A percentile compares a stretch with the other conserved stretches of the same genome.
Evolutionary conservation across 2,888 invertebrate genomes (phyloP).

Genomic region (Orchesellides sinensis): DNA sequence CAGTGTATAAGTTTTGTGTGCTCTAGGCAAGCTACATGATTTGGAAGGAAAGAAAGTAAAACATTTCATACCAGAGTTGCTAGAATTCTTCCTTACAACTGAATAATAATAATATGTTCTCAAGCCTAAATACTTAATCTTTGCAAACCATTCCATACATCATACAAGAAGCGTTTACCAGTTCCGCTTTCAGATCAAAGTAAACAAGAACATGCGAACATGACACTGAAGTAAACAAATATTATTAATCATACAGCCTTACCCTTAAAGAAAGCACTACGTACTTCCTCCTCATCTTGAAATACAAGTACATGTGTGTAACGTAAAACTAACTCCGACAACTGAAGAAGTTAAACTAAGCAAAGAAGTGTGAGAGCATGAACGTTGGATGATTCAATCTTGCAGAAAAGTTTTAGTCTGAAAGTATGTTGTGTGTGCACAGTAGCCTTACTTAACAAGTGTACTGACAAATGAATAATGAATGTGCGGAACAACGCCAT

Average conservation of each 20-base stretch:
- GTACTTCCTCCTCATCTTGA: background rate
- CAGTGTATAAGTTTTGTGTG: background rate
- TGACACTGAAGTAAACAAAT: slow-evolving; percentile 33
- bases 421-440: background rate
- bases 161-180: background rate
- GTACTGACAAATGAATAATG: slow-evolving; percentile 34
- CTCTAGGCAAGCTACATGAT: background rate
- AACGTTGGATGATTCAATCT: too few species aligned
- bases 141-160: background rate
- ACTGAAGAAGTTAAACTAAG: too few species aligned
- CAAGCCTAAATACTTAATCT: background rate
- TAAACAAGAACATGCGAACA: background rate
- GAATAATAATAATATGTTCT: background rate
- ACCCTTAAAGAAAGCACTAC: slow-evolving; percentile 2
- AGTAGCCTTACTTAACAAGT: background rate
- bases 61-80: background rate
- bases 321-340: too few species aligned
- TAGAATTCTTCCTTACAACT: background rate
- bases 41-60: too few species aligned
- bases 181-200: background rate
- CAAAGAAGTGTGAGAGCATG: too few species aligned
- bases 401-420: too few species aligned
- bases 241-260: slow-evolving; percentile 40
- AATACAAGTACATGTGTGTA: background rate
- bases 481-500: slow-evolving; percentile 17